These are phyloP conservation scores for Anabas testudineus DNA, from an alignment of 2,797 vertebrate species.

Conservation along the genomic window DNA sequence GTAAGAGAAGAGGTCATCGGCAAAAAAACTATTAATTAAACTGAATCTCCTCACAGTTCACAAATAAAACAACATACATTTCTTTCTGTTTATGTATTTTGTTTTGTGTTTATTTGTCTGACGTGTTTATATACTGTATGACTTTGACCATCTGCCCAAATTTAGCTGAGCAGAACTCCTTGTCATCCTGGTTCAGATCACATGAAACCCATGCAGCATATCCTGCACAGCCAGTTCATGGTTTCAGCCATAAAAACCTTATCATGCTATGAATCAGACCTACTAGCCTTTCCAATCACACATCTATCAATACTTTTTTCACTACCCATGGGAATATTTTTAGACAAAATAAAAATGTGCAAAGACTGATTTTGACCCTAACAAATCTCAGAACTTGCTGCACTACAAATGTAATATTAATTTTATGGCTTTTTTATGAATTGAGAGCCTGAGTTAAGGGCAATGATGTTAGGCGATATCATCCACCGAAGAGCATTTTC, in stretches of 20 bases:
- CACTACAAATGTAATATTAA: constrained; percentile 32
- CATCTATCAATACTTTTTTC: constrained; percentile 51
- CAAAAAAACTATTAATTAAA: constrained; percentile 20
- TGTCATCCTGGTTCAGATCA: constrained; percentile 49
- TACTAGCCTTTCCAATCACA: constrained; percentile 34
- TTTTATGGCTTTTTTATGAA: constrained; percentile 34
- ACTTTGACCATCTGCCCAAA: constrained; percentile 18
- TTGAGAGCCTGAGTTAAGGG: constrained; percentile 20
- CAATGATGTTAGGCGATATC: constrained; percentile 63
- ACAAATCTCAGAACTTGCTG: constrained; percentile 31
- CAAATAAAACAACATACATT: background rate
- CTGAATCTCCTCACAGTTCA: background rate
- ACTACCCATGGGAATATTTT: constrained; percentile 28
- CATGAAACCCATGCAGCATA: constrained; percentile 38
- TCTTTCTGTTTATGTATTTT: background rate
- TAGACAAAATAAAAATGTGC: constrained; percentile 15
- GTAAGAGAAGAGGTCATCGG: constrained; percentile 7
- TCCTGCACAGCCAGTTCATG: constrained; percentile 49
- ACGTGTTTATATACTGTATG: constrained; percentile 5
- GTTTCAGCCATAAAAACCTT: constrained; percentile 51
- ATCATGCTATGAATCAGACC: constrained; percentile 51
- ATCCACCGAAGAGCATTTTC: constrained; percentile 62
- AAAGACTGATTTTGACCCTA: constrained; percentile 3
- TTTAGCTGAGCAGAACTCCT: constrained; percentile 8
- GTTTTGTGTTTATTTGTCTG: background rate